These are phyloP conservation scores for Melanocharis versteri DNA, from an alignment of 2,113 vertebrate genomes.

Conservation along the genomic window DNA sequence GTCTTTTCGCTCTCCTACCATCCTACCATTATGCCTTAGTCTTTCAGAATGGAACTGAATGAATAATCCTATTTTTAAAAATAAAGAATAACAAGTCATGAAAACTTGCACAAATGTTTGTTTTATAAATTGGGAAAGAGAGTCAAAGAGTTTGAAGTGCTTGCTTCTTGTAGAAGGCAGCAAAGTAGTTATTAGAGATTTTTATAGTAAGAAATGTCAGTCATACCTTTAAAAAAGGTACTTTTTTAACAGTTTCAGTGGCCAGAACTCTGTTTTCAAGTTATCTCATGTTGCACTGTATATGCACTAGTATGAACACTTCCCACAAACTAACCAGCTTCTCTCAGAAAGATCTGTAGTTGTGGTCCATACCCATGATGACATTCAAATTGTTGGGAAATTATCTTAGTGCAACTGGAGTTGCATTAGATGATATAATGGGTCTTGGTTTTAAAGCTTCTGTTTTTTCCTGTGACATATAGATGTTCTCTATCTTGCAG, in stretches of 20 bases:
- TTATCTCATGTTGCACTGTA: not conserved
- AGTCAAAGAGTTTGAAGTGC: not conserved
- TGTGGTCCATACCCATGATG: not conserved
- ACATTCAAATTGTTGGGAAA: not conserved
- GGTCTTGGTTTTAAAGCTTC: not conserved
- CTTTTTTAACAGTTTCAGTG: not conserved
- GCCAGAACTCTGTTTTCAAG: not conserved
- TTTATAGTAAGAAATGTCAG: not conserved
- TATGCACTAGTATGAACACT: not conserved
- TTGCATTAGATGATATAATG: not conserved
- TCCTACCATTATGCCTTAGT: not conserved
- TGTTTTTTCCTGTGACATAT: not conserved
- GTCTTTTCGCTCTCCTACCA: not conserved
- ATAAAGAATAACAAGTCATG: not conserved
- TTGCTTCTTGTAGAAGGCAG: not conserved
- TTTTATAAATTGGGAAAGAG: not conserved
- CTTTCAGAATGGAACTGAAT: not conserved
- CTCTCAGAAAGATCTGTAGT: not conserved
- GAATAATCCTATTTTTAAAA: not conserved
- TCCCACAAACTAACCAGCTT: not conserved
- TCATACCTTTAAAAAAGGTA: not conserved
- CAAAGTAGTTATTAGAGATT: not conserved
- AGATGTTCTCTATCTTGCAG: not conserved
- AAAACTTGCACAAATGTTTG: not conserved
- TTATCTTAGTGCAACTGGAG: not conserved